Percentiles rank a stretch among this genome's conserved stretches.
Conservation (phyloP, 2,888 invertebrate genomes). For the Athalia cordata region DNA sequence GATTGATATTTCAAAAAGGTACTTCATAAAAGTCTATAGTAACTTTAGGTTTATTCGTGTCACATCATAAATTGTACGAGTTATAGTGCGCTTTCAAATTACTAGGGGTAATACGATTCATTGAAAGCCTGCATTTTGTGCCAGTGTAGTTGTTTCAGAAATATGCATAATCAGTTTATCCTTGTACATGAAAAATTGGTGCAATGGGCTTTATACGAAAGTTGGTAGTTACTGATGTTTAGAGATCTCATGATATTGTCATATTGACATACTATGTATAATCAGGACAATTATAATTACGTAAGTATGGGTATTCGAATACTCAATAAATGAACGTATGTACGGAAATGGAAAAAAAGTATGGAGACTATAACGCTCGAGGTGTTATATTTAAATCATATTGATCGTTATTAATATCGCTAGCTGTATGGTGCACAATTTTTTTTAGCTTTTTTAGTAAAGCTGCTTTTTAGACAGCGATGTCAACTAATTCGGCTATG, state of each 20-base stretch:
- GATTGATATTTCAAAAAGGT: too few species aligned
- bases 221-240: not conserved
- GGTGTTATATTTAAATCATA: constrained; percentile 32
- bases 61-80: too few species aligned
- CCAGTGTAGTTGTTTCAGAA: not conserved
- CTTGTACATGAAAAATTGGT: not conserved
- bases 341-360: not conserved
- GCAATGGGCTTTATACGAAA: constrained; percentile 2
- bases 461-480: constrained; percentile 31
- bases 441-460: too few species aligned
- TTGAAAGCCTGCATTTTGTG: not conserved
- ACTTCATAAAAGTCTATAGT: too few species aligned
- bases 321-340: not conserved
- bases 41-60: too few species aligned
- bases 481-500: constrained; percentile 32
- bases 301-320: not conserved
- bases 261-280: not conserved
- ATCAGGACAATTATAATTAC: constrained; percentile 23
- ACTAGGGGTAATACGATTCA: too few species aligned
- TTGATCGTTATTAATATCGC: constrained; percentile 10
- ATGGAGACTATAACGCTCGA: not conserved
- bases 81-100: too few species aligned
- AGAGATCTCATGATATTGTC: constrained; percentile 37
- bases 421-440: constrained; percentile 29
- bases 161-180: not conserved